These are phyloP conservation scores for Philypnodon macrostomus DNA, from an alignment of 2,797 vertebrate species.

Conservation along the genomic window DNA sequence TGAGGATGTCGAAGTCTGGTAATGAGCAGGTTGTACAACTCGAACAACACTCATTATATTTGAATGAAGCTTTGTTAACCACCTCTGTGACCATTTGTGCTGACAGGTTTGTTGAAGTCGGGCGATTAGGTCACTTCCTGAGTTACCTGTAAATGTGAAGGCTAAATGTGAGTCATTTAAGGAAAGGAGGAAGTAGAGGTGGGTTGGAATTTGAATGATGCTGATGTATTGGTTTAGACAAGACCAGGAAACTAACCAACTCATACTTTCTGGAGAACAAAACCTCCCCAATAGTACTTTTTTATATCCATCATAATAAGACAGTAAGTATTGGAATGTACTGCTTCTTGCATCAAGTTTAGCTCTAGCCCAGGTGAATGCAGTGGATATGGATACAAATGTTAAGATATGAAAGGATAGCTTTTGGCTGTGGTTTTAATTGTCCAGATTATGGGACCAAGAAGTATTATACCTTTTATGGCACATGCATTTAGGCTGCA, in stretches of 20 bases:
- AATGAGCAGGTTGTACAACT: slow-evolving; percentile 17
- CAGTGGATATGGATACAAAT: too few species aligned
- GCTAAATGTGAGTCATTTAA: background rate
- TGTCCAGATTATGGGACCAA: too few species aligned
- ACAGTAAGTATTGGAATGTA: too few species aligned
- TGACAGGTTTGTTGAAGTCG: slow-evolving; percentile 8
- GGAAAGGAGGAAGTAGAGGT: slow-evolving; percentile 8
- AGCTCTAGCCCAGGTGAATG: too few species aligned
- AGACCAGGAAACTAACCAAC: background rate
- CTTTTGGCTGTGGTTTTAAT: too few species aligned
- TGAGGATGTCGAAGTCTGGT: slow-evolving; percentile 5
- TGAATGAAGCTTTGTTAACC: slow-evolving; percentile 7
- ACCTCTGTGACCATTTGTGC: background rate
- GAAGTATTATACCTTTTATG: too few species aligned
- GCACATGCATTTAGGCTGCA: too few species aligned
- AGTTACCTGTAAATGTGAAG: slow-evolving; percentile 15
- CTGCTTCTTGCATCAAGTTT: too few species aligned
- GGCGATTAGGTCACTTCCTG: slow-evolving; percentile 6
- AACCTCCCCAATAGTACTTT: too few species aligned
- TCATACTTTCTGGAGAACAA: too few species aligned
- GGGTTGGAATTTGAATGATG: slow-evolving; percentile 8
- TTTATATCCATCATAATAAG: too few species aligned
- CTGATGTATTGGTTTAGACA: slow-evolving; percentile 6
- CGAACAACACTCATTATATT: slow-evolving; percentile 8
- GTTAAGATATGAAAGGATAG: too few species aligned